These are phyloP conservation scores for Apteryx owenii DNA, from an alignment of 2,113 vertebrate genomes.

Conservation along the genomic window DNA sequence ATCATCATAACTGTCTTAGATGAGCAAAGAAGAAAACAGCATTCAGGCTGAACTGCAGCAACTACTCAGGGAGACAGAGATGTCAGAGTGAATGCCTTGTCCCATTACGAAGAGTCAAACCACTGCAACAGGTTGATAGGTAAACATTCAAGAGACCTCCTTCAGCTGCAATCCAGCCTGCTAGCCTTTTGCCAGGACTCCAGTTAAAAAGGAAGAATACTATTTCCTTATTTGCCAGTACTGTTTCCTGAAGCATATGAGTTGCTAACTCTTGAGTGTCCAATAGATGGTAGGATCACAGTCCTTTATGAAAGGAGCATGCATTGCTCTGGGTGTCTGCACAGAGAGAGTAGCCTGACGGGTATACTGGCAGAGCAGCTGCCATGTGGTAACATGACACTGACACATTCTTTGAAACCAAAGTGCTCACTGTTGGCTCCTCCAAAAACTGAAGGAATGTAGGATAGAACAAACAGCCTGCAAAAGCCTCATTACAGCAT, in stretches of 20 bases:
- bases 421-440: neutral
- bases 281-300: neutral
- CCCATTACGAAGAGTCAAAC: neutral
- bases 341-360: accelerated
- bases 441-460: neutral
- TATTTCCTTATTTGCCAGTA: neutral
- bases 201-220: neutral
- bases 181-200: neutral
- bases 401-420: neutral
- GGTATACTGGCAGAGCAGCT: neutral
- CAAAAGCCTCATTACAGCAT: neutral
- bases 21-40: neutral
- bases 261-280: neutral
- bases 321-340: neutral
- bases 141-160: neutral
- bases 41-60: neutral
- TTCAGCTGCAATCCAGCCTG: neutral
- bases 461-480: neutral
- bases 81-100: neutral
- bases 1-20: neutral
- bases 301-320: neutral
- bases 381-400: neutral
- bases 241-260: neutral
- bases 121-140: neutral
- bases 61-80: neutral